Conservation (phyloP, 1,140 invertebrate species). For the Chlorops oryzae region DNA sequence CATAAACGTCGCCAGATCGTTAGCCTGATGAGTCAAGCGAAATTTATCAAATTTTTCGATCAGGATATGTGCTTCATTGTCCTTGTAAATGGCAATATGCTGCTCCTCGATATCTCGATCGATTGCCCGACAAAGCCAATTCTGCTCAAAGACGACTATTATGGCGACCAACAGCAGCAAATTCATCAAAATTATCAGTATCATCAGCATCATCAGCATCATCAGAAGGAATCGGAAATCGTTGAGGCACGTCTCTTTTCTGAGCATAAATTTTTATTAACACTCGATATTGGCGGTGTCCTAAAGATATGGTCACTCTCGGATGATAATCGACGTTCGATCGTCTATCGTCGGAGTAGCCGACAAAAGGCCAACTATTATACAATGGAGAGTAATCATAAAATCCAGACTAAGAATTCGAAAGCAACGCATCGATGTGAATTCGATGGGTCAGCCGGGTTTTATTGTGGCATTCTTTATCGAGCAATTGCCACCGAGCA, state of each 20-base stretch:
- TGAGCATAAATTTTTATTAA: slow-evolving; percentile 19
- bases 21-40: slow-evolving; percentile 21
- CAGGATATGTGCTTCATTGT: slow-evolving; percentile 30
- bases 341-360: not conserved
- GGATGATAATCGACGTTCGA: slow-evolving; percentile 10
- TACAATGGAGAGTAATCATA: slow-evolving; percentile 1
- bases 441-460: too few relatives aligned
- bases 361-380: slow-evolving; percentile 7
- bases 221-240: not conserved
- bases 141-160: slow-evolving; percentile 14
- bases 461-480: slow-evolving; percentile 5
- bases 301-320: slow-evolving; percentile 29
- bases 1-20: slow-evolving; percentile 40
- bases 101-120: slow-evolving; percentile 32
- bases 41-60: slow-evolving; percentile 24
- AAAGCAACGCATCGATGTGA: not conserved
- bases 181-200: slow-evolving; percentile 6
- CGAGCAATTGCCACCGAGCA: not conserved
- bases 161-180: slow-evolving; percentile 16
- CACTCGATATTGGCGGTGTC: slow-evolving; percentile 28
- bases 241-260: not conserved
- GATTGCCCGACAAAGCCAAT: slow-evolving; percentile 20
- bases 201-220: not conserved
- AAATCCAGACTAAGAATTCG: too few relatives aligned
- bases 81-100: slow-evolving; percentile 19